Evolutionary conservation across 2,797 vertebrate species (phyloP).

Genomic region (Coregonus suidteri): DNA sequence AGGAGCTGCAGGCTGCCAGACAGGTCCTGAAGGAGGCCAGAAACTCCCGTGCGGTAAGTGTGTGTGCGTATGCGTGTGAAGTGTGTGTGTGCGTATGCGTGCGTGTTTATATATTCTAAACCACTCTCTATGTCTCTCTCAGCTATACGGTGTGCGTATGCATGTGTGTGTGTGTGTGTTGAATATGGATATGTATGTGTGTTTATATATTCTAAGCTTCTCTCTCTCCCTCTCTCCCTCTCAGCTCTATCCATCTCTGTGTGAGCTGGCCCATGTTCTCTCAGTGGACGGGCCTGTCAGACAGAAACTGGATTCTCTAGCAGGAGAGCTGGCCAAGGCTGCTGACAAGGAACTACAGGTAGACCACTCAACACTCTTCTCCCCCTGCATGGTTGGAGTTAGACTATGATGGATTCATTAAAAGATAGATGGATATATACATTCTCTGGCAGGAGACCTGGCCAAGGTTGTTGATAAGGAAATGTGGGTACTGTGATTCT

Average conservation of each 20-base stretch:
- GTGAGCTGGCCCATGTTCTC: slow-evolving; percentile 87
- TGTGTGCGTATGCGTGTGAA: neutral
- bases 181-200: neutral
- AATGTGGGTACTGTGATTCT: neutral
- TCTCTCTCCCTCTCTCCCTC: slow-evolving; percentile 6
- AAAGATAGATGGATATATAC: neutral
- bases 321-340: slow-evolving; percentile 88
- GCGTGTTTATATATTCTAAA: too few relatives aligned
- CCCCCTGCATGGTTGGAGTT: neutral
- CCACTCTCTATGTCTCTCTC: too few relatives aligned
- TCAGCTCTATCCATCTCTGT: slow-evolving; percentile 89
- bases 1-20: slow-evolving; percentile 85
- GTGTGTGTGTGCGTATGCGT: neutral
- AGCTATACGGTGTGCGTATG: too few relatives aligned
- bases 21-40: slow-evolving; percentile 90
- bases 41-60: slow-evolving; percentile 87
- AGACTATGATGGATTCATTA: neutral
- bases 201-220: neutral
- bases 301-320: slow-evolving; percentile 85
- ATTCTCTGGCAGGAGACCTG: neutral
- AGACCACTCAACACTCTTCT: slow-evolving; percentile 21
- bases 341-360: slow-evolving; percentile 93
- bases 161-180: too few relatives aligned
- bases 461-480: neutral
- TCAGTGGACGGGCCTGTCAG: slow-evolving; percentile 88